These are phyloP conservation scores for Apolygus lucorum DNA, from an alignment of 1,140 invertebrate genomes.

Conservation along the genomic window DNA sequence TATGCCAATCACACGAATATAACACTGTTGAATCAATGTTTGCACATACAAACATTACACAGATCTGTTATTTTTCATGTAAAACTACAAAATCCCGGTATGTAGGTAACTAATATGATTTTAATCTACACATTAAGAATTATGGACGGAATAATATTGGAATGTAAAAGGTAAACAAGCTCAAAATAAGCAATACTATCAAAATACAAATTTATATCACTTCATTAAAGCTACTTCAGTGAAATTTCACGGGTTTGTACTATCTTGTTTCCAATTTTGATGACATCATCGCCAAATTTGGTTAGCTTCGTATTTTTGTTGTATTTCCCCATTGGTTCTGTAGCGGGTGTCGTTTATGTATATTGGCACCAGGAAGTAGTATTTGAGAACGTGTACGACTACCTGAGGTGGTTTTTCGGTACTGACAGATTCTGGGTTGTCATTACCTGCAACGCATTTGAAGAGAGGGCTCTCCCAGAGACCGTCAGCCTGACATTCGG, in stretches of 20 bases:
- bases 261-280: background rate
- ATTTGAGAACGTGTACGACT: background rate
- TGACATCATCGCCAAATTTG: too few species aligned
- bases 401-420: background rate
- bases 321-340: background rate
- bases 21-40: too few species aligned
- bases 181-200: too few species aligned
- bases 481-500: constrained; percentile 20
- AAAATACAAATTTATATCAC: too few species aligned
- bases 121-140: too few species aligned
- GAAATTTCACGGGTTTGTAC: background rate
- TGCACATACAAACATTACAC: too few species aligned
- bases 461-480: constrained; percentile 16
- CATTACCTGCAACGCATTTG: constrained; percentile 25
- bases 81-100: too few species aligned
- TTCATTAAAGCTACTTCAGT: background rate
- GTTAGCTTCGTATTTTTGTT: background rate
- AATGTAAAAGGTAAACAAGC: too few species aligned
- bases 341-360: background rate
- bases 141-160: too few species aligned
- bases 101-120: too few species aligned
- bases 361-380: background rate
- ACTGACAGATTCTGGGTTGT: background rate
- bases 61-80: too few species aligned
- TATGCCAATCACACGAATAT: too few species aligned